Evolutionary conservation across 2,888 invertebrate species (phyloP).

Genomic region (Barypeithes pellucidus): DNA sequence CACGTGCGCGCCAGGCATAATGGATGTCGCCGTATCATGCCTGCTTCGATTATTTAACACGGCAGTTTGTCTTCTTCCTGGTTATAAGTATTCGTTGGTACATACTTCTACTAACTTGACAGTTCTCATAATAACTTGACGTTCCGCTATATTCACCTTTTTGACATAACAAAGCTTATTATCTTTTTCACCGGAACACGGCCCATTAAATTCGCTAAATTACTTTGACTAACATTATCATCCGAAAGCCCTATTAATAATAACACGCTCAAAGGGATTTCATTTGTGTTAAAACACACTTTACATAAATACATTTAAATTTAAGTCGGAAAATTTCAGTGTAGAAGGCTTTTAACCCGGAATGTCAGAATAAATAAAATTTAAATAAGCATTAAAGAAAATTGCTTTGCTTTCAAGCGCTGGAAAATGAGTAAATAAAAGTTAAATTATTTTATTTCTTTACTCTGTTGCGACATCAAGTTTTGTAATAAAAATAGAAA

Average conservation of each 20-base stretch:
- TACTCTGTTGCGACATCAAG: not conserved
- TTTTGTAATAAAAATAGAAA: not conserved
- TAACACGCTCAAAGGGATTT: not conserved
- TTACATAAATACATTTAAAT: slow-evolving; percentile 19
- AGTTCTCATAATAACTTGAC: too few relatives aligned
- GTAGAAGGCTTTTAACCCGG: slow-evolving; percentile 8
- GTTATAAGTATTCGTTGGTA: too few relatives aligned
- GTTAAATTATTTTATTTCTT: slow-evolving; percentile 4
- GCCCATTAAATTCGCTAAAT: too few relatives aligned
- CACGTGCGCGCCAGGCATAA: too few relatives aligned
- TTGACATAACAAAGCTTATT: too few relatives aligned
- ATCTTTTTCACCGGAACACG: too few relatives aligned
- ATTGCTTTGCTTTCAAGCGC: slow-evolving; percentile 11
- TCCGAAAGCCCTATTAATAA: slow-evolving; percentile 3
- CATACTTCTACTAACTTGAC: too few relatives aligned
- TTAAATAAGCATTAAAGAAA: slow-evolving; percentile 11
- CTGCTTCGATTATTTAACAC: too few relatives aligned
- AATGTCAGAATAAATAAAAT: slow-evolving; percentile 20
- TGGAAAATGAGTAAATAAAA: slow-evolving; percentile 13
- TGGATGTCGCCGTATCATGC: too few relatives aligned
- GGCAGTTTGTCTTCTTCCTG: too few relatives aligned
- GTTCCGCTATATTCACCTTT: too few relatives aligned
- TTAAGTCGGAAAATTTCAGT: slow-evolving; percentile 14
- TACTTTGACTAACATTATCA: not conserved
- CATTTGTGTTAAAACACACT: slow-evolving; percentile 10